Conservation (phyloP, 2,888 invertebrate species). For the Gerosis bhagava region DNA sequence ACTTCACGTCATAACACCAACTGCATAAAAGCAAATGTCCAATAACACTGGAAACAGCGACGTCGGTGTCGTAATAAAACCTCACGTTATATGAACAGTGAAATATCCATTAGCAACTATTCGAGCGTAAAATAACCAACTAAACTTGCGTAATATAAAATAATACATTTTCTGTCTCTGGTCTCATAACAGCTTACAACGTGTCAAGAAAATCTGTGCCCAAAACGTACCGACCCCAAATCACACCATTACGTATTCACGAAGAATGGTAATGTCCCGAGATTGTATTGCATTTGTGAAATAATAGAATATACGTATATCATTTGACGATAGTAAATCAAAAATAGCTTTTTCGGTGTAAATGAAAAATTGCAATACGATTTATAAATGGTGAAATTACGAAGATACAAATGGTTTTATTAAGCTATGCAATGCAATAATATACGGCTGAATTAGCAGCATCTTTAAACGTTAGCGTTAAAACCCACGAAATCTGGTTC, state of each 20-base stretch:
- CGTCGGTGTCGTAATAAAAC: constrained; percentile 65
- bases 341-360: too few species aligned
- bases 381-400: too few species aligned
- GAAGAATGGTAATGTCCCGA: constrained; percentile 43
- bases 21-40: constrained; percentile 59
- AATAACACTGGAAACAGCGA: constrained; percentile 61
- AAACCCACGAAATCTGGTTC: too few species aligned
- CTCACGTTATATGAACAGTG: constrained; percentile 50
- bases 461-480: too few species aligned
- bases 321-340: too few species aligned
- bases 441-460: too few species aligned
- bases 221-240: constrained; percentile 44
- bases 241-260: constrained; percentile 52
- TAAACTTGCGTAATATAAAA: constrained; percentile 54
- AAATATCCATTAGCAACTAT: constrained; percentile 67
- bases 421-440: too few species aligned
- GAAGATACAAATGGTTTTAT: too few species aligned
- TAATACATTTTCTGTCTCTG: constrained; percentile 50
- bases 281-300: constrained; percentile 38
- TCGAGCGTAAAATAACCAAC: constrained; percentile 56
- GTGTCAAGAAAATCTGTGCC: constrained; percentile 46
- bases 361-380: too few species aligned
- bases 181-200: constrained; percentile 46
- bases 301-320: too few species aligned
- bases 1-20: constrained; percentile 53